Conservation (phyloP, 2,888 invertebrate genomes). For the Idaea dimidiata region DNA sequence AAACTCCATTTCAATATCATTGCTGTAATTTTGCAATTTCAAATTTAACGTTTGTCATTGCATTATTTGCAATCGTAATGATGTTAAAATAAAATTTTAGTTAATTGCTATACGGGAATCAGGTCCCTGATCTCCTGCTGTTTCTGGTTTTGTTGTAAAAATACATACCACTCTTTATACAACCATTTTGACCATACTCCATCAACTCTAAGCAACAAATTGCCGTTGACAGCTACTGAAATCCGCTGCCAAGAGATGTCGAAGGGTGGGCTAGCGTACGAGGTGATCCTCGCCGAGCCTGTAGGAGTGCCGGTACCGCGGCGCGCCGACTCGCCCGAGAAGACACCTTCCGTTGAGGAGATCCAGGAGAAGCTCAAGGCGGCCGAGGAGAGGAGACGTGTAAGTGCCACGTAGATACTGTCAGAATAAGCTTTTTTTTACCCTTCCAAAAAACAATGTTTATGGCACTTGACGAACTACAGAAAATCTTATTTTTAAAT, state of each 20-base stretch:
- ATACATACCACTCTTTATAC: background rate
- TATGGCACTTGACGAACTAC: background rate
- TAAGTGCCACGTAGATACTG: slow-evolving; percentile 59
- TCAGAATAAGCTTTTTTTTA: background rate
- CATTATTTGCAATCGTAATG: too few species aligned
- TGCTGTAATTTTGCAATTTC: too few species aligned
- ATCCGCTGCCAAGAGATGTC: slow-evolving; percentile 96
- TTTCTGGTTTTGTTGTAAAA: too few species aligned
- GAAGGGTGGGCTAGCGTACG: slow-evolving; percentile 94
- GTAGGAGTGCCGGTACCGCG: slow-evolving; percentile 83
- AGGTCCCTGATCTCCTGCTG: too few species aligned
- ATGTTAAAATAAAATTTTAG: too few species aligned
- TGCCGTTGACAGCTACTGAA: slow-evolving; percentile 86
- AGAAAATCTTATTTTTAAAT: too few species aligned
- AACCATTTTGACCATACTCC: background rate
- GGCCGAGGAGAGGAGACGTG: slow-evolving; percentile 96
- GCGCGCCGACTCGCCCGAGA: slow-evolving; percentile 86
- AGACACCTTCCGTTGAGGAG: slow-evolving; percentile 90
- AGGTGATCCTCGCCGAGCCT: slow-evolving; percentile 94
- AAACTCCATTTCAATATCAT: too few species aligned
- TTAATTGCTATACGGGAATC: too few species aligned
- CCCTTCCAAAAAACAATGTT: background rate
- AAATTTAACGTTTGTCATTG: too few species aligned
- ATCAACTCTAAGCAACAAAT: background rate
- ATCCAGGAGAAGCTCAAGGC: slow-evolving; percentile 96